Base-by-base conservation (phyloP, 2,113 vertebrate species). In the Leuciscus idus region DNA sequence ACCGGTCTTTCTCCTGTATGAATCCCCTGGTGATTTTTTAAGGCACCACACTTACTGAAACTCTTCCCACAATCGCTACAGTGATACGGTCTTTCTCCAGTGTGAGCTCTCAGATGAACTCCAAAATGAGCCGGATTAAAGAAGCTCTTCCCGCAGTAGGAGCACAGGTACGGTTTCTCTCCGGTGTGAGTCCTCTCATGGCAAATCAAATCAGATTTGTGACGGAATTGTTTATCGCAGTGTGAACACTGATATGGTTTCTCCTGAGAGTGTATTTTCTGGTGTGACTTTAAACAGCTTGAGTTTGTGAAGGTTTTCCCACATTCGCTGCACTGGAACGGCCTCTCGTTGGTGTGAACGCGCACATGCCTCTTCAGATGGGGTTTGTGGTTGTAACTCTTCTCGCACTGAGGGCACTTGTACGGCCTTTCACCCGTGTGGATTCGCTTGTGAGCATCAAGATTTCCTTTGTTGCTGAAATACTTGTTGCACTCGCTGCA, bases 381-480 rank as follows among this genome's bases (percentile, higher is more conserved):
- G 4, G 78, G 6, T 46, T 4, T 43, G 1, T 81, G 36, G 0
- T 8, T 64, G 23, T 5, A 64, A 11, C 7, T 28, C 46, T 68
- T 68, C 8, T 68, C 19, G 10, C 86, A 87, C 15, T 72, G 62
- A 36, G 73, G 11, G 50, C 87, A 88, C 72, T 11, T 11, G 79
- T 79, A 88, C 6, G 85, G 85, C 50, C 36, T 79, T 48, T 88
- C 74, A 11, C 74, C 81, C 8, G 64, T 86, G 84, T 88, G 87
- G 26, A 12, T 66, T 72, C 59, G 55, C 74, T 74, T 28, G 50
- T 88, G 87, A 6, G 55, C 66, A 19, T 61, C 72, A 39, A 88
- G 87, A 86, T 48, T 70, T 66, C 84, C 39, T 81, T 79, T 12
- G 33, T 74, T 81, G 12, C 76, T 64, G 15, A 86, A 89, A 4